These are phyloP conservation scores for Pelvicachromis taeniatus DNA, from an alignment of 2,113 vertebrate species.

Conservation along the genomic window DNA sequence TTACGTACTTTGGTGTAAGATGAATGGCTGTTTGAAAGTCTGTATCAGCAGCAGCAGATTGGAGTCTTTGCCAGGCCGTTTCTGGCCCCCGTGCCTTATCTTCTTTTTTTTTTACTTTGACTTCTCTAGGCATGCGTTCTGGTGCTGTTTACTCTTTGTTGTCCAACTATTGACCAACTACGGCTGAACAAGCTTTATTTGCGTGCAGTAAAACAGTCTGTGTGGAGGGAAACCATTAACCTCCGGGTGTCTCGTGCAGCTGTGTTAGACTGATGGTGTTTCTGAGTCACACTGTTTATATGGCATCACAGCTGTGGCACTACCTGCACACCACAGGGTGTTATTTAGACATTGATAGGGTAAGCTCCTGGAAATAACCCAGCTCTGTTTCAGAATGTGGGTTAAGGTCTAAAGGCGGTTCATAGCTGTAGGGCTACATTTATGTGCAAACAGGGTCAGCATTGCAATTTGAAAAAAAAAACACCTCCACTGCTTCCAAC, in stretches of 20 bases:
- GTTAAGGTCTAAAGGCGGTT: neutral
- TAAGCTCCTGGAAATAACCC: neutral
- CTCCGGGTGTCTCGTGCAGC: neutral
- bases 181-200: neutral
- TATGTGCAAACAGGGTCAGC: conserved; percentile 15
- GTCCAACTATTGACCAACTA: neutral
- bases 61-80: neutral
- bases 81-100: neutral
- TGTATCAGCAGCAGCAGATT: neutral
- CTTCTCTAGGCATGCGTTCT: neutral
- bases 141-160: neutral
- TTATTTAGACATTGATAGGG: neutral
- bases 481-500: conserved; percentile 3
- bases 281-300: neutral
- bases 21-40: neutral
- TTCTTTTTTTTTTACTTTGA: neutral
- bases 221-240: neutral
- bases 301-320: neutral
- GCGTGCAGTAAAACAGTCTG: neutral
- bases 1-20: neutral
- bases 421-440: neutral
- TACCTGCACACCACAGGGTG: neutral
- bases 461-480: conserved; percentile 20
- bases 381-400: conserved; percentile 2
- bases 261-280: neutral